Conservation (phyloP, 2,113 vertebrate genomes). For the Trichechus manatus region DNA sequence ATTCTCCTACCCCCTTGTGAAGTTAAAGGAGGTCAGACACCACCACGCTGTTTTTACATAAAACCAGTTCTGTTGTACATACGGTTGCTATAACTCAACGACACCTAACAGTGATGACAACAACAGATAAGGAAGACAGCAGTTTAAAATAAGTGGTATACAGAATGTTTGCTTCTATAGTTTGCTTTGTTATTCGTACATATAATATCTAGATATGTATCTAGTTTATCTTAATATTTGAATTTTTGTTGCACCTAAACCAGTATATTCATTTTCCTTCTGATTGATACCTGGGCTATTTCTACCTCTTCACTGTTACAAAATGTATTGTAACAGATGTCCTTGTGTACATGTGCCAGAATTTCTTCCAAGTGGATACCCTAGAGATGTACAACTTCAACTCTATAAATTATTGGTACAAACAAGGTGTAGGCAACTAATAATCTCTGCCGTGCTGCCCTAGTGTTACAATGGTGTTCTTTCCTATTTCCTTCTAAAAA, state of each 20-base stretch:
- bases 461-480: neutral
- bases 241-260: constrained; percentile 21
- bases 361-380: neutral
- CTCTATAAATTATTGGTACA: neutral
- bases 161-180: neutral
- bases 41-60: too few relatives aligned
- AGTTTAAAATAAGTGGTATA: neutral
- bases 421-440: neutral
- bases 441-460: neutral
- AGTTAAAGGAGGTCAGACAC: too few relatives aligned
- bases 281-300: neutral
- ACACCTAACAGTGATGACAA: too few relatives aligned
- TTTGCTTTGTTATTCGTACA: constrained; percentile 28
- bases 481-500: neutral
- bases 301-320: neutral
- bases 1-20: too few relatives aligned
- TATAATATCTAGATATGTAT: neutral
- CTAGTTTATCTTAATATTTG: constrained; percentile 7
- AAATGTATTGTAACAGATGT: neutral
- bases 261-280: neutral
- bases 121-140: too few relatives aligned
- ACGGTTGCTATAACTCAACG: too few relatives aligned
- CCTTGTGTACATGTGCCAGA: neutral
- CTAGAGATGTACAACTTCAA: neutral
- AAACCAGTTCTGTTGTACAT: too few relatives aligned